phyloP scores from a whole-genome alignment of 2,888 invertebrate species.

The Ophonus ardosiacus region DNA sequence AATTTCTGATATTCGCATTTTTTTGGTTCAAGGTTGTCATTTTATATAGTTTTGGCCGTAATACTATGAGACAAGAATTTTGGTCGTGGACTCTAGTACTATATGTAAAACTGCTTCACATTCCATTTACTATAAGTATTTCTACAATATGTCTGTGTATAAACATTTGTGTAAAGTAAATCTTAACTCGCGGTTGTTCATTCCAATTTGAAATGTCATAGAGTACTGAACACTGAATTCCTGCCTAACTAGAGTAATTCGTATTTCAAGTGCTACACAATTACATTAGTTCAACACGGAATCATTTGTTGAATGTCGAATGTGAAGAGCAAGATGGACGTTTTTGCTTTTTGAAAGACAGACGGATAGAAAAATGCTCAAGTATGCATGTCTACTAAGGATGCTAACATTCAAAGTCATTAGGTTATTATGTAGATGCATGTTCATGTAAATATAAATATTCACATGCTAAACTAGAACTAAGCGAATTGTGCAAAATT shows the following conservation, averaged over 20 bases:
- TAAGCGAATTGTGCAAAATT: slow-evolving; percentile 61
- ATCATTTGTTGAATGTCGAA: slow-evolving; percentile 10
- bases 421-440: slow-evolving; percentile 63
- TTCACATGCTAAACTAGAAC: slow-evolving; percentile 61
- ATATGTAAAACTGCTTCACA: slow-evolving; percentile 60
- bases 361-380: slow-evolving; percentile 62
- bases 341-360: slow-evolving; percentile 16
- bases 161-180: slow-evolving; percentile 50
- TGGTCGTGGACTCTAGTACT: too few species aligned
- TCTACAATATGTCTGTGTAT: slow-evolving; percentile 49
- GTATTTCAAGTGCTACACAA: slow-evolving; percentile 39
- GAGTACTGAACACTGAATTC: slow-evolving; percentile 55
- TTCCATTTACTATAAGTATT: slow-evolving; percentile 59
- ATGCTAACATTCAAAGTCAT: slow-evolving; percentile 59
- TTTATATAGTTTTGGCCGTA: too few species aligned
- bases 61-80: too few species aligned
- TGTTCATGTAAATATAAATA: slow-evolving; percentile 63
- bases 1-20: too few species aligned
- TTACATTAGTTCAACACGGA: slow-evolving; percentile 24
- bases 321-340: slow-evolving; percentile 17
- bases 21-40: too few species aligned
- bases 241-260: slow-evolving; percentile 54
- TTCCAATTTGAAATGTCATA: slow-evolving; percentile 47
- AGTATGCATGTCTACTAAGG: slow-evolving; percentile 58
- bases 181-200: slow-evolving; percentile 32